Evolutionary conservation across 2,888 invertebrate species (phyloP), one percentile per base, ranked within the genome.

Genomic region (Formica aserva): DNA sequence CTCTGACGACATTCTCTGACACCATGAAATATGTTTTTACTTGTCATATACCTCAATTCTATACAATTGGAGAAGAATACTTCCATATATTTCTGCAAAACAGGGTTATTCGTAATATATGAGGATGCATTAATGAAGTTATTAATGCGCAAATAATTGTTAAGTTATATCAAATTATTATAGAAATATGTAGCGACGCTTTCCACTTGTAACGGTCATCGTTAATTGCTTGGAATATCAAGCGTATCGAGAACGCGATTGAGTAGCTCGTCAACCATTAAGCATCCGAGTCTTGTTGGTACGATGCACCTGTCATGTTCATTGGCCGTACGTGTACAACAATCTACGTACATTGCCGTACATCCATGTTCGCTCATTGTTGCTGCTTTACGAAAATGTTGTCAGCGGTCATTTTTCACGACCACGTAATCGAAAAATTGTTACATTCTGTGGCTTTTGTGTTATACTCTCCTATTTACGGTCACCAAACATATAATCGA

Each of bases 161-260:
- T 74, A 66, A 65, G 57, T 74, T 65, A 55, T 38, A 62, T 77
- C 32, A 13, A 65, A 69, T 84, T 74, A 81, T 82, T 11, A 52
- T 35, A 5, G 22, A 26, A 60, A 55, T 60, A 87, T 74, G 52
- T 41, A 29, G 48, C n/a, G 57, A 60, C 5, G 55, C 32, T 62
- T 41, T 55, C 32, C 38, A 45, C 76, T 76, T 71, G 82, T 82
- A 85, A 38, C 71, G 60, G 52, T 32, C 57, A 55, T 57, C 26
- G 52, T 57, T 82, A 85, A 85, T 85, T 85, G 76, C 57, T 82
- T 60, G 85, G 65, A 77, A 85, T 82, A 85, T 76, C 77, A 71
- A 71, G 76, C 76, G 65, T 82, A 77, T 76, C 82, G 69, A 65
- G 69, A 60, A 65, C 69, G 76, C 82, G 74, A 82, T 84, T 74